Conservation (phyloP, 2,888 invertebrate genomes). For the Lomographa bimaculata region DNA sequence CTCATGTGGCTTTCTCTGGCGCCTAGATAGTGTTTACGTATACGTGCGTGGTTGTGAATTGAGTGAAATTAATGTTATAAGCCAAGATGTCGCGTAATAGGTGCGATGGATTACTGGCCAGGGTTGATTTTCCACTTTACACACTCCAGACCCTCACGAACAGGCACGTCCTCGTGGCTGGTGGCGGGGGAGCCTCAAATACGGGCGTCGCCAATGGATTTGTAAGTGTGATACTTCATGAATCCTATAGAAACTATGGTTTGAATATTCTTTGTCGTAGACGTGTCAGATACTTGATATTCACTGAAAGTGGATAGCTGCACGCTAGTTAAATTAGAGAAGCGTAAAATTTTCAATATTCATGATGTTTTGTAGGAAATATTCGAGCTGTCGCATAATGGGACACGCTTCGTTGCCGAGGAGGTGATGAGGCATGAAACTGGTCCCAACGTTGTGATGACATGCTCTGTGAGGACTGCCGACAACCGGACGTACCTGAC, state of each 20-base stretch:
- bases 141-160: slow-evolving; percentile 95
- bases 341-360: slow-evolving; percentile 16
- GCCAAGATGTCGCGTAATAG: slow-evolving; percentile 73
- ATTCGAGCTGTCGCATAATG: slow-evolving; percentile 94
- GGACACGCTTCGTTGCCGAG: slow-evolving; percentile 91
- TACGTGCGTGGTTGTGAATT: slow-evolving; percentile 39
- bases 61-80: slow-evolving; percentile 56
- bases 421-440: slow-evolving; percentile 96
- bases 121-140: slow-evolving; percentile 97
- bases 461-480: slow-evolving; percentile 89
- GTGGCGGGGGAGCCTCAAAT: slow-evolving; percentile 98
- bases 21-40: slow-evolving; percentile 48
- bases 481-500: slow-evolving; percentile 91
- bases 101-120: slow-evolving; percentile 90
- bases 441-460: slow-evolving; percentile 95
- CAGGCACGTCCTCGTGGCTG: slow-evolving; percentile 97
- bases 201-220: slow-evolving; percentile 99
- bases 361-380: slow-evolving; percentile 88
- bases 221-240: slow-evolving; percentile 84
- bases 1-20: slow-evolving; percentile 52
- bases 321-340: slow-evolving; percentile 19
- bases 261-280: slow-evolving; percentile 21
- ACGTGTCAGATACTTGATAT: slow-evolving; percentile 54
- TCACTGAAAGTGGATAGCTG: slow-evolving; percentile 26
- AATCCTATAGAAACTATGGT: slow-evolving; percentile 13